These are phyloP conservation scores for Tenthredo scrophulariae DNA, from an alignment of 2,888 invertebrate species.

Conservation along the genomic window DNA sequence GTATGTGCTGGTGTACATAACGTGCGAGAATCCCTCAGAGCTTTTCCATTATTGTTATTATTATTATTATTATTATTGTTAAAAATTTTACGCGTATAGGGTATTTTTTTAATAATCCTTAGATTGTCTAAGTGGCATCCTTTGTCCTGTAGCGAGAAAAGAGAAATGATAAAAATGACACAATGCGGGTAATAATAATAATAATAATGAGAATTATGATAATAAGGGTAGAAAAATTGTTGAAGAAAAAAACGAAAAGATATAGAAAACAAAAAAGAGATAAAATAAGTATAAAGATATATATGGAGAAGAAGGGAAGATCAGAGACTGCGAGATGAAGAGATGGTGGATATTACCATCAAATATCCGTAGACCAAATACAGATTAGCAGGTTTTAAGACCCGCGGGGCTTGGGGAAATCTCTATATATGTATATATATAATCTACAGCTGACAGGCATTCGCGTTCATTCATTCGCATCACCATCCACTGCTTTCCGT, in stretches of 20 bases:
- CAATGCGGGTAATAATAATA: not conserved
- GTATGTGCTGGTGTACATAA: not conserved
- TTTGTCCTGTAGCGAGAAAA: not conserved
- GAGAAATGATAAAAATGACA: not conserved
- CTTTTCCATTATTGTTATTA: not conserved
- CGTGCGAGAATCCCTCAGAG: not conserved
- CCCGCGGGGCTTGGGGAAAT: constrained; percentile 30
- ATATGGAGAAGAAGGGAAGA: constrained; percentile 61
- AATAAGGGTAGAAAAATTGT: not conserved
- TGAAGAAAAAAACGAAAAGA: not conserved
- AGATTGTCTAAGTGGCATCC: not conserved
- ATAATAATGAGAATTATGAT: not conserved
- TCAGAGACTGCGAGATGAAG: constrained; percentile 65
- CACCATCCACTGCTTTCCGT: constrained; percentile 22
- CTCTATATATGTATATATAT: not conserved
- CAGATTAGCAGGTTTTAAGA: constrained; percentile 51
- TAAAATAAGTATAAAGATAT: not conserved
- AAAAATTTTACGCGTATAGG: not conserved
- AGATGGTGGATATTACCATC: constrained; percentile 1
- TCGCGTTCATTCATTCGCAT: constrained; percentile 50
- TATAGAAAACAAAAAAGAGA: not conserved
- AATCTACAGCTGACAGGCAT: constrained; percentile 36
- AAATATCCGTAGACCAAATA: constrained; percentile 45
- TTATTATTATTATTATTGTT: constrained; percentile 19
- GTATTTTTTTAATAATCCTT: constrained; percentile 29